Evolutionary conservation across 2,113 vertebrate species (phyloP), one percentile per base, ranked within the genome.

Genomic region (Semicossyphus pulcher): DNA sequence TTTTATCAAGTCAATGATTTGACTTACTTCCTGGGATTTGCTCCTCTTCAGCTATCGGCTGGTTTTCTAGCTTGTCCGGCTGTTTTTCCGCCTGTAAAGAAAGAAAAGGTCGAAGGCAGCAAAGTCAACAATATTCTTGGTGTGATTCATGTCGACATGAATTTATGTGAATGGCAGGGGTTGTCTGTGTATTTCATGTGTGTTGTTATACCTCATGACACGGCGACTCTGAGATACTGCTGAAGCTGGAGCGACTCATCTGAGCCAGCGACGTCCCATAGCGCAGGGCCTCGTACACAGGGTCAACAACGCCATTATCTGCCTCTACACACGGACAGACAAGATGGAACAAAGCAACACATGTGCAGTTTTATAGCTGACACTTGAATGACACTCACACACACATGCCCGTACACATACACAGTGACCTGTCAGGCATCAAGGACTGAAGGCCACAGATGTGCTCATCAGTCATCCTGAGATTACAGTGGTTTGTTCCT

Each of bases 201-300:
- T 48, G n/a, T 52, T 41, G 31, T 49, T 32, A 39, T 84, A 93
- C 93, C 87, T 93, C 81, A 4, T 91, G 88, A 81, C 78, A 87
- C 10, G 96, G 95, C 0, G 95, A 96, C 83, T 97, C 96, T 0
- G 95, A 95, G 54, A 95, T 93, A 71, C 95, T 97, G 86, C 94
- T 91, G 73, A 95, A 95, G 80, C 93, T 95, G 74, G 95, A 94
- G 18, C 96, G 94, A 74, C 95, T 94, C 92, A 96, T 81, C 60
- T 96, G 93, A n/a, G 95, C 95, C 78, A 97, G 92, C 14, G 96
- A 95, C 4, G 96, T 97, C 48, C 96, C 96, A 1, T 96, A 96
- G 76, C 95, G 95, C 74, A 97, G 86, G 0, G 96, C 94, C 88
- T 97, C 95, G 5, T 97, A 97, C 62, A 97, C 86, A 0, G 96